Base-by-base conservation (phyloP, 2,888 invertebrate genomes). In the Drosophila sordidula region DNA sequence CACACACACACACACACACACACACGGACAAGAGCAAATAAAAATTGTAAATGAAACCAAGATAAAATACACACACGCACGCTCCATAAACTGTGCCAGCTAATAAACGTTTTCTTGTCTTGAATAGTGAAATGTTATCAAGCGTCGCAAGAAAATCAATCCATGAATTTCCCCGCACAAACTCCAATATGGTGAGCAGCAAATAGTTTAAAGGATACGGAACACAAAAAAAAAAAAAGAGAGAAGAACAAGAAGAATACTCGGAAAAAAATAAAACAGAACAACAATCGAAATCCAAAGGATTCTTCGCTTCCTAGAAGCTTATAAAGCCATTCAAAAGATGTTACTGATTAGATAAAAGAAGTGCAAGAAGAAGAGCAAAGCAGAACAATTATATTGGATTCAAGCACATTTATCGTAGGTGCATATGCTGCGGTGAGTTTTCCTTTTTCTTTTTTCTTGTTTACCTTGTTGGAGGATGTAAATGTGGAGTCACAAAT, bases 361-460 rank as follows among this genome's bases (percentile, higher is more conserved):
- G 41, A 39, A 18, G 25, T 18, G 46, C 39, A 32, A 45, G 41
- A 45, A 59, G 42, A 32, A 62, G 41, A 8, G 47, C 52, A 29
- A 46, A 42, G 4, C 29, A 52, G 16, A 49, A 41, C 45, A 54
- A 47, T 52, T 66, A 63, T 47, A 70, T 78, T 77, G 42, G 58
- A 69, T 70, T 72, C 56, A 68, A 71, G 71, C 72, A 69, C 64
- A 69, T 56, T 64, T 54, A 62, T 67, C 66, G 52, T 70, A 79
- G 73, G 68, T 75, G 66, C 79, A 87, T 86, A 86, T 88, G 83
- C 76, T 74, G 86, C 88, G 86, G 87, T 80, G 45, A 87, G 87
- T 80, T 41, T 55, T 51, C 11, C 3, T 29, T 9, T 9, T 29
- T 9, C 9, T 11, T 29, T 11, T 11, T 32, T 32, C 32, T 11